A percentile compares a stretch with the other conserved stretches of the same genome.
These are phyloP conservation scores for Plectrocnemia conspersa DNA, from an alignment of 1,140 invertebrate species.

Conservation along the genomic window DNA sequence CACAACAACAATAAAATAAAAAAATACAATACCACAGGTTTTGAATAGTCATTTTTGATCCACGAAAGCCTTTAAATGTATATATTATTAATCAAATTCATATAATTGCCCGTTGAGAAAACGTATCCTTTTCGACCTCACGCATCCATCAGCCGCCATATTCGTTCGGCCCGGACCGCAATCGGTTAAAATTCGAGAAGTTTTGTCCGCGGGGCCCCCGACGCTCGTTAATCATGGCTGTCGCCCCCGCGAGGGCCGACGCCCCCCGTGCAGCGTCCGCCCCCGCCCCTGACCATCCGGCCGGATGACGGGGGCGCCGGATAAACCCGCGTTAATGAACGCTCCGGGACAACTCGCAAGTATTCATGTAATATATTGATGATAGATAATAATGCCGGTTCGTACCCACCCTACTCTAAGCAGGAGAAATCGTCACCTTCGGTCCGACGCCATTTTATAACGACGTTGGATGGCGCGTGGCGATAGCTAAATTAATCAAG, in stretches of 20 bases:
- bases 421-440: too few relatives aligned
- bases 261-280: constrained; percentile 1
- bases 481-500: too few relatives aligned
- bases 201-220: constrained; percentile 33
- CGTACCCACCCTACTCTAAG: too few relatives aligned
- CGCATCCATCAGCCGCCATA: constrained; percentile 26
- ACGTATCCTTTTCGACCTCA: too few relatives aligned
- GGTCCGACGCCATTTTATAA: too few relatives aligned
- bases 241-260: constrained; percentile 15
- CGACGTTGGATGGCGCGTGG: too few relatives aligned
- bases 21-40: too few relatives aligned
- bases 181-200: constrained; percentile 36
- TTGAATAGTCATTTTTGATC: too few relatives aligned
- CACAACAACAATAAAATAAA: too few relatives aligned
- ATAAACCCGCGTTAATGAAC: background rate
- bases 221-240: constrained; percentile 35
- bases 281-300: background rate
- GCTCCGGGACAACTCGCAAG: background rate
- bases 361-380: constrained; percentile 12
- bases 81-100: too few relatives aligned
- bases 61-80: too few relatives aligned
- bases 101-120: too few relatives aligned
- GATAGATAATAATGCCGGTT: constrained; percentile 1
- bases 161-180: constrained; percentile 31
- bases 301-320: background rate